Base-by-base conservation (phyloP, 2,113 vertebrate genomes). In the Urocynchramus pylzowi region DNA sequence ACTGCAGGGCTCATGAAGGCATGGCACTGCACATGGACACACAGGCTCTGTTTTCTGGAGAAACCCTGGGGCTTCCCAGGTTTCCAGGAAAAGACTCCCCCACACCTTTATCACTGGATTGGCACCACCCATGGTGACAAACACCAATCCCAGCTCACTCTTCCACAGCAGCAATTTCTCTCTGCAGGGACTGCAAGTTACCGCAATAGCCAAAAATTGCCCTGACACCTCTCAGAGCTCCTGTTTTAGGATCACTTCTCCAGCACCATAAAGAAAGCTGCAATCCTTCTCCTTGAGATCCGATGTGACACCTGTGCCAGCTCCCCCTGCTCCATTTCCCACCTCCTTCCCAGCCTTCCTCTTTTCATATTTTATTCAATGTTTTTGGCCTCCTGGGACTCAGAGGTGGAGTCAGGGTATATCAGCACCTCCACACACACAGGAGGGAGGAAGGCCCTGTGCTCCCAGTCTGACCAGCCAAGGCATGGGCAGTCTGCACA, bases 161-260 rank as follows among this genome's bases (percentile, higher is more conserved):
- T 31, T 23, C 45, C 39, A 30, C 47, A 59, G 87, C 65, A 73
- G 37, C n/a, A 76, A 26, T 50, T 76, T 31, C 65, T 49, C 52
- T 49, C 70, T 79, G 28, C 53, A 24, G 63, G 53, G n/a, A 60
- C 60, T 71, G 39, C 50, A 60, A 42, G n/a, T 56, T 49, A 45
- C 28, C 60, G 45, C 31, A 31, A 39, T 3, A 75, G 49, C 56
- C 37, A 44, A 90, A 89, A 79, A 44, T 49, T 52, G 9, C 18
- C 57, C 53, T 82, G 87, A 85, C 67, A 73, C 11, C 10, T 70
- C 82, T 90, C 89, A 85, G 81, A 93, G 33, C n/a, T 91, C 41
- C 65, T 61, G 33, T 6, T 64, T 76, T 53, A 82, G 14, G 23
- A 79, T 61, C 45, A 20, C 11, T 65, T 82, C 53, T 82, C 56